Percentiles rank a stretch among this genome's conserved stretches.
phyloP scores from a whole-genome alignment of 2,888 invertebrate species.

The Uropetala carovei region DNA sequence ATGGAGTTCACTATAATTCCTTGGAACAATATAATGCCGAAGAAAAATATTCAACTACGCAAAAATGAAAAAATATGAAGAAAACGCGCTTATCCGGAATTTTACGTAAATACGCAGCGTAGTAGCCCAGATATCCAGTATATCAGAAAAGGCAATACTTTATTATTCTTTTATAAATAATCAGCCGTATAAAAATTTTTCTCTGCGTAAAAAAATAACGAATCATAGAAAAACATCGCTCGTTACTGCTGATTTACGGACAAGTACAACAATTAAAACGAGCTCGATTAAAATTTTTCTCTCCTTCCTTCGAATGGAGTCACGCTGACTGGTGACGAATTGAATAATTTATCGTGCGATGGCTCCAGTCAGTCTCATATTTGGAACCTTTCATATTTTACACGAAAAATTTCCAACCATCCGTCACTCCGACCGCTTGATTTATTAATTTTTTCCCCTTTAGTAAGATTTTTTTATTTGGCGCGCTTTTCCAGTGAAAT shows the following conservation, averaged over 20 bases:
- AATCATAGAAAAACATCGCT: not conserved
- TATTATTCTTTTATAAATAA: too few relatives aligned
- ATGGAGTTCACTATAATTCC: too few relatives aligned
- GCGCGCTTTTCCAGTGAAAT: not conserved
- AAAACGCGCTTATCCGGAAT: too few relatives aligned
- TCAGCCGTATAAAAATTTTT: too few relatives aligned
- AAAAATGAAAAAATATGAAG: too few relatives aligned
- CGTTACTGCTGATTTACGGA: not conserved
- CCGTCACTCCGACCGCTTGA: not conserved
- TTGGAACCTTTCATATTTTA: constrained; percentile 15
- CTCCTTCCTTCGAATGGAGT: not conserved
- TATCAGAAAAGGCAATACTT: too few relatives aligned
- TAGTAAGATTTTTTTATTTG: not conserved
- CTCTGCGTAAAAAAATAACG: too few relatives aligned
- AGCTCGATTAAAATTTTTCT: not conserved
- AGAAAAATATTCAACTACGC: too few relatives aligned
- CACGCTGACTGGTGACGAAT: not conserved
- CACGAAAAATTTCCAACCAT: constrained; percentile 18
- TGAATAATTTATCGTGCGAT: not conserved
- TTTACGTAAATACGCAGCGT: too few relatives aligned
- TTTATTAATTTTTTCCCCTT: not conserved
- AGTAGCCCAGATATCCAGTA: too few relatives aligned
- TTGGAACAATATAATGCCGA: too few relatives aligned
- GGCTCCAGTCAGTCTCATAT: not conserved
- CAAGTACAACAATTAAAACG: not conserved